Evolutionary conservation across 1,140 invertebrate species (phyloP).

Genomic region (Pseudomyrmex pallidus): DNA sequence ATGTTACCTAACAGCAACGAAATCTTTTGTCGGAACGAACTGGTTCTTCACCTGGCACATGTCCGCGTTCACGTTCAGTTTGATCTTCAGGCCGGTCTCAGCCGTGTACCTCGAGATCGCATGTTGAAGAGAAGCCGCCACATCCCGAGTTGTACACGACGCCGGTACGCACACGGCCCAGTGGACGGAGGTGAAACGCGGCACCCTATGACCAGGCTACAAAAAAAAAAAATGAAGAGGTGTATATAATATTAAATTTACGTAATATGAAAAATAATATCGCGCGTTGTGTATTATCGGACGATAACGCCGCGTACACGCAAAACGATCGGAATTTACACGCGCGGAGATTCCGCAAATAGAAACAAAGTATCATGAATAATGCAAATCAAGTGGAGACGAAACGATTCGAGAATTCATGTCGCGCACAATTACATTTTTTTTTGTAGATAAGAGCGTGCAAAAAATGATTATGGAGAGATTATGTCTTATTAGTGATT

Average conservation of each 20-base stretch:
- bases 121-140: constrained; percentile 86
- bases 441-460: too few relatives aligned
- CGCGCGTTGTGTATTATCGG: too few relatives aligned
- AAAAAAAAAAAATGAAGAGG: constrained; percentile 49
- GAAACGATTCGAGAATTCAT: too few relatives aligned
- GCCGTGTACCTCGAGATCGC: constrained; percentile 82
- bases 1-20: constrained; percentile 85
- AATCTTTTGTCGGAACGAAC: constrained; percentile 79
- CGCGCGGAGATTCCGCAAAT: too few relatives aligned
- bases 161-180: constrained; percentile 88
- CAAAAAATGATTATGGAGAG: too few relatives aligned
- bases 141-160: constrained; percentile 86
- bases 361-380: too few relatives aligned
- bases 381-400: too few relatives aligned
- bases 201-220: constrained; percentile 88
- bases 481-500: too few relatives aligned
- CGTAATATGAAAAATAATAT: too few relatives aligned
- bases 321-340: too few relatives aligned
- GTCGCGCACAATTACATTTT: too few relatives aligned
- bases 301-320: too few relatives aligned
- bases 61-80: constrained; percentile 86
- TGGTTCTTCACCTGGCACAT: constrained; percentile 86
- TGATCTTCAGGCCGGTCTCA: constrained; percentile 84
- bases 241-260: not conserved
- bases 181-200: constrained; percentile 87